phyloP scores from a whole-genome alignment of 2,113 vertebrate genomes.

The Callaeas wilsoni region DNA sequence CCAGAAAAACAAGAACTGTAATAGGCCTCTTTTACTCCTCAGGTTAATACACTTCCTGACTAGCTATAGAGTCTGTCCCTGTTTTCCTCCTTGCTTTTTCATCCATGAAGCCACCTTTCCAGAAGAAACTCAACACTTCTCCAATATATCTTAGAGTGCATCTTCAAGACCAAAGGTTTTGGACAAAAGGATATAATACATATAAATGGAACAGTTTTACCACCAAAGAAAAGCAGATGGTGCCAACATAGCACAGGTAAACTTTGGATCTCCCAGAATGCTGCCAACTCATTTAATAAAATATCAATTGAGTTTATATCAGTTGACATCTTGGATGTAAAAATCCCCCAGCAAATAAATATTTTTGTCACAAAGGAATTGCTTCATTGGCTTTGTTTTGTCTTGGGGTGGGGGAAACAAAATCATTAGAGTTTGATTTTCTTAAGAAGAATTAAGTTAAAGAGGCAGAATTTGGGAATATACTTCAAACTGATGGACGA shows the following conservation, averaged over 20 bases:
- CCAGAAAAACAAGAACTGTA: background rate
- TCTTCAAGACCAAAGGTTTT: background rate
- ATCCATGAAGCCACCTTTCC: background rate
- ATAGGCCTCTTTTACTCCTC: background rate
- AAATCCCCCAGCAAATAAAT: background rate
- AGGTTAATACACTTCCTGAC: background rate
- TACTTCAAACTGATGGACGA: background rate
- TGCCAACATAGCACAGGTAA: background rate
- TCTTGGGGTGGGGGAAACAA: background rate
- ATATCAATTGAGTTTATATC: background rate
- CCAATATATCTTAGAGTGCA: background rate
- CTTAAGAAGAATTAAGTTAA: background rate
- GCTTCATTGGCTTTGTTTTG: background rate
- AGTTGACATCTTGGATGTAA: background rate
- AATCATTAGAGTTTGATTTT: background rate
- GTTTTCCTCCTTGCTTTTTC: background rate
- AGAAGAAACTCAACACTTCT: background rate
- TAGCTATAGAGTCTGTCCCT: background rate
- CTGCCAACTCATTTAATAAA: background rate
- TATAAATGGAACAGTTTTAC: background rate
- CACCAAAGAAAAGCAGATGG: background rate
- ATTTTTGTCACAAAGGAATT: background rate
- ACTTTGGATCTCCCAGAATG: background rate
- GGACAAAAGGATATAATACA: rapidly evolving
- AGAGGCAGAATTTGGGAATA: background rate